A percentile compares a stretch with the other conserved stretches of the same genome.
Evolutionary conservation across 2,113 vertebrate species (phyloP).

Genomic region (Microtus oregoni): DNA sequence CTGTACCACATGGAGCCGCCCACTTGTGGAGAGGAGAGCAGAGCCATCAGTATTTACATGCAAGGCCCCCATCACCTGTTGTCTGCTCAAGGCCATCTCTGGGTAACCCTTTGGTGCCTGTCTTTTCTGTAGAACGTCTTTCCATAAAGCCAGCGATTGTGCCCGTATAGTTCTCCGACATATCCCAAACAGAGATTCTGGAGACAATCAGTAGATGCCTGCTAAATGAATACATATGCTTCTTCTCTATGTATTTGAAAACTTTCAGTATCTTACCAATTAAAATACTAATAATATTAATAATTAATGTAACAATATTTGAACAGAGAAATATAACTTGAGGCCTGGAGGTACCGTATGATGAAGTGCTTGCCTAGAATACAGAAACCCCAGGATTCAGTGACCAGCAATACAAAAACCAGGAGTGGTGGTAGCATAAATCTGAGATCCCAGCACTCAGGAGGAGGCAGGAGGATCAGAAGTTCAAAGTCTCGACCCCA

Average conservation of each 20-base stretch:
- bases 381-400: neutral
- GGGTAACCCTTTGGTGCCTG: neutral
- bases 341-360: neutral
- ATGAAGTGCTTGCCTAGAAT: neutral
- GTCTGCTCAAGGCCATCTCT: neutral
- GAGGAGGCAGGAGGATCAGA: neutral
- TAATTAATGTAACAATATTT: neutral
- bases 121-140: neutral
- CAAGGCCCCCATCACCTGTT: neutral
- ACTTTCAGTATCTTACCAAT: neutral
- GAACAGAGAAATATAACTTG: neutral
- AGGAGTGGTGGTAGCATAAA: neutral
- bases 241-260: neutral
- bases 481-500: neutral
- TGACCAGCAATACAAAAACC: too few species aligned
- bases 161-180: neutral
- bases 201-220: neutral
- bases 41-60: neutral
- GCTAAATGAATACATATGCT: neutral
- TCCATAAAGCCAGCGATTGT: neutral
- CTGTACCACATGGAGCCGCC: neutral
- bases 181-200: neutral
- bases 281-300: neutral
- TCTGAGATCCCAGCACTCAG: neutral
- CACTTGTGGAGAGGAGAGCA: accelerated